Base-by-base conservation (phyloP, 2,797 vertebrate genomes). In the Xenentodon cancila region DNA sequence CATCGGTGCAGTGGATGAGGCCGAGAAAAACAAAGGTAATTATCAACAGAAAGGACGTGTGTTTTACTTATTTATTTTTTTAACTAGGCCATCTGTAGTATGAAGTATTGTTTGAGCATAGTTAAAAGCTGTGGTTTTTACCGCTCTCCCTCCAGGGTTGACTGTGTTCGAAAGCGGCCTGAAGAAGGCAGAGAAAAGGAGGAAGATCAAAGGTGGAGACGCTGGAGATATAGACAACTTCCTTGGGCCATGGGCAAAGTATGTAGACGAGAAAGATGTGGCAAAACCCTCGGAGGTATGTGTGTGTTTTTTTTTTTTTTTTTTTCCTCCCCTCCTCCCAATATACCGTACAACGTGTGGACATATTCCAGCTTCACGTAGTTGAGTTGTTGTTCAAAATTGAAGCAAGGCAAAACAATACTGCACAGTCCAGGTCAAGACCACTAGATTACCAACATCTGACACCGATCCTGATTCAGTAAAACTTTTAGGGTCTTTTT, bases 11-110 rank as follows among this genome's bases (percentile, higher is more conserved):
- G 92, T 98, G 53, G 97, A 99, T 53, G 97, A 99, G 75, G 98
- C 98, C 32, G 97, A 99, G 87, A 99, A 99, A 90, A 97, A 97
- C 79, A 96, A 99, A 96, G 98, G 98, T 99, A 93, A 82, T 37
- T 1, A 17, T 52, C 17, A 6, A 19, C 9, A 17, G 12, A 0
- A 37, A 13, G 55, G 1, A 44, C 13, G 17, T 25, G 37, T 12
- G 5, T 51, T 13, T 49, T 13, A 3, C 25, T 57, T 4, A n/a
- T n/a, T n/a, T n/a, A n/a, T 44, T 40, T 13, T 3, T 25, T 18
- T 34, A 8, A 19, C 25, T 64, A 20, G 47, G 7, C 11, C 37
- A 15, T 40, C 12, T 52, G 11, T 34, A 4, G 5, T 16, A 15
- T 58, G 0, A 25, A 25, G 7, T 51, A 16, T 42, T 46, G 6